Base-by-base conservation (phyloP, 2,888 invertebrate species). In the Lasiommata megera region DNA sequence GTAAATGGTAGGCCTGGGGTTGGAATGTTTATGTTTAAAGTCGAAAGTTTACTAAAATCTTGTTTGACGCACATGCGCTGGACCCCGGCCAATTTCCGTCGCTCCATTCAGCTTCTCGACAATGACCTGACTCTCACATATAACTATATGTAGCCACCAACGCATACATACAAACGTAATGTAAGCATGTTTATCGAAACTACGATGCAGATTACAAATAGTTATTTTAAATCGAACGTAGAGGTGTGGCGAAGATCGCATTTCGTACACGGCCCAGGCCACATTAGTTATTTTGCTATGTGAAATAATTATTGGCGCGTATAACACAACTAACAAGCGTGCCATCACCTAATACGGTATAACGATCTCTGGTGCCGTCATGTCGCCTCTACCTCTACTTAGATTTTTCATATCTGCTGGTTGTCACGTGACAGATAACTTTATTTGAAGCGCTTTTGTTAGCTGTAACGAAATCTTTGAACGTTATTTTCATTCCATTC, bases 21-120 rank as follows among this genome's bases (percentile, higher is more conserved):
- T 56, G 54, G 60, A 57, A 65, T 75, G 74, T 73, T 70, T 62
- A 64, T 71, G 68, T 70, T 72, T 72, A 70, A 74, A 72, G 71
- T 73, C 68, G 71, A 68, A 76, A 76, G 76, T 74, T 66, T 67
- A 70, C 68, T 75, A 76, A 77, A 72, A 76, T 71, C 68, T 67
- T 63, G 64, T 58, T 73, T 89, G 89, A 89, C 89, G 88, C 88
- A 89, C 78, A 67, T 61, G 51, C 56, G 14, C 73, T 89, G 89
- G 89, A 79, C n/a, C 2, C 0, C 0, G 14, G 82, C 89, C 89
- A 88, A 81, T 69, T 82, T 83, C 86, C 87, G 84, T 68, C 74
- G 78, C 70, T 72, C 76, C 88, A 88, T 88, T 88, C 88, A 89
- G 81, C 67, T 80, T 73, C 73, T 83, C 87, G 85, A 77, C 88